These are phyloP conservation scores for Himalopsyche tibetana DNA, from an alignment of 2,888 invertebrate species.

Conservation along the genomic window DNA sequence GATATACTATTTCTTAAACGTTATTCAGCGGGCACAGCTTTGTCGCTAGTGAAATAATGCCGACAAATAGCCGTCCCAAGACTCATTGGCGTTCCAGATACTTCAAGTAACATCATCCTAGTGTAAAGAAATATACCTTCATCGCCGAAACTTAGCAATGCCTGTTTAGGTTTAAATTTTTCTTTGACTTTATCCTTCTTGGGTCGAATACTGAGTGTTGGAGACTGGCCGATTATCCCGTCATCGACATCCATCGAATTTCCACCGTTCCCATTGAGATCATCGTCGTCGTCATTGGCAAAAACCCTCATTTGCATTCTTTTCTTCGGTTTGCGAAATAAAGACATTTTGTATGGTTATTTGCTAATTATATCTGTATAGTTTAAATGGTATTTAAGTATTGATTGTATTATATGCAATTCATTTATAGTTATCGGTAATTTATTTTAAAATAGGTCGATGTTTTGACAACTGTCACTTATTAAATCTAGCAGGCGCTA, in stretches of 20 bases:
- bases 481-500: background rate
- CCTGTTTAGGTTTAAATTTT: conserved; percentile 75
- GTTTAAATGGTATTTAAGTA: background rate
- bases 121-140: conserved; percentile 73
- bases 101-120: background rate
- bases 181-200: conserved; percentile 72
- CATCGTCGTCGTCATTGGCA: conserved; percentile 80
- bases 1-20: too few relatives aligned
- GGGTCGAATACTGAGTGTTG: conserved; percentile 64
- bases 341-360: conserved; percentile 78
- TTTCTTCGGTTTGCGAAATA: conserved; percentile 92
- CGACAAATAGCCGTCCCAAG: too few relatives aligned
- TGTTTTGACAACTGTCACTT: conserved; percentile 14
- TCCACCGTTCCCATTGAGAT: conserved; percentile 73
- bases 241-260: conserved; percentile 71
- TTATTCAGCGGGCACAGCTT: too few relatives aligned
- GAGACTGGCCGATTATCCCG: conserved; percentile 55
- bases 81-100: background rate
- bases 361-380: background rate
- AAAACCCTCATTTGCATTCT: conserved; percentile 87
- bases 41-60: too few relatives aligned
- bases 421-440: background rate
- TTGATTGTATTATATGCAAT: background rate
- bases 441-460: conserved; percentile 17
- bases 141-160: conserved; percentile 88